These are phyloP conservation scores for Cheilosia soror DNA, from an alignment of 2,888 invertebrate genomes.

Conservation along the genomic window DNA sequence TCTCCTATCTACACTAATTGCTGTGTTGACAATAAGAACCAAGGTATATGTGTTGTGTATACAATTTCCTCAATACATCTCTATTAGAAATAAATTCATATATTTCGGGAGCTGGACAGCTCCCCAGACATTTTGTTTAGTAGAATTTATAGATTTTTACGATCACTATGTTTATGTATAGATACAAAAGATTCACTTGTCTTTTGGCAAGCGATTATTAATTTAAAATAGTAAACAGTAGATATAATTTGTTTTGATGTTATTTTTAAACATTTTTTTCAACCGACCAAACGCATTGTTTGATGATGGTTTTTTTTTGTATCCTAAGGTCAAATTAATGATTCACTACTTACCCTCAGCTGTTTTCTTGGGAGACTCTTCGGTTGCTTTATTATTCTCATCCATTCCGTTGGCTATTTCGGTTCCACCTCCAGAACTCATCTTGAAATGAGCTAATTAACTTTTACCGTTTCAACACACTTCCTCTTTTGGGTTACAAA, in stretches of 20 bases:
- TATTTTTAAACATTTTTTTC: background rate
- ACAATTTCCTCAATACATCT: background rate
- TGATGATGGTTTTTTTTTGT: too few species aligned
- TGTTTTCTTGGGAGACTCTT: slow-evolving; percentile 41
- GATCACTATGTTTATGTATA: background rate
- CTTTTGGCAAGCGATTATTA: background rate
- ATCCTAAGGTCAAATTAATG: too few species aligned
- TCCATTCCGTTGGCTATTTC: slow-evolving; percentile 63
- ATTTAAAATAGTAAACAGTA: background rate
- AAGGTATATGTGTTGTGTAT: background rate
- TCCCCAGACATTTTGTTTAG: background rate
- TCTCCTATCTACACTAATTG: background rate
- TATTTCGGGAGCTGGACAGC: background rate
- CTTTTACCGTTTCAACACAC: slow-evolving; percentile 11
- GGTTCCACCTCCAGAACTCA: slow-evolving; percentile 55
- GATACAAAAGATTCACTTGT: background rate
- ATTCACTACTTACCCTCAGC: slow-evolving; percentile 57
- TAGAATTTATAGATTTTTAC: background rate
- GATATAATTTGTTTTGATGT: background rate
- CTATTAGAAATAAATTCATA: background rate
- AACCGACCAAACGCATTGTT: background rate
- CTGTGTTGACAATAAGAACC: background rate
- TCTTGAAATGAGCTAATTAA: slow-evolving; percentile 49
- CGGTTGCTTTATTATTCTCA: slow-evolving; percentile 49
- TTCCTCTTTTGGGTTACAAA: slow-evolving; percentile 49